Percentiles rank a stretch among this genome's conserved stretches.
These are phyloP conservation scores for Apis florea DNA, from an alignment of 1,140 invertebrate species.

Conservation along the genomic window DNA sequence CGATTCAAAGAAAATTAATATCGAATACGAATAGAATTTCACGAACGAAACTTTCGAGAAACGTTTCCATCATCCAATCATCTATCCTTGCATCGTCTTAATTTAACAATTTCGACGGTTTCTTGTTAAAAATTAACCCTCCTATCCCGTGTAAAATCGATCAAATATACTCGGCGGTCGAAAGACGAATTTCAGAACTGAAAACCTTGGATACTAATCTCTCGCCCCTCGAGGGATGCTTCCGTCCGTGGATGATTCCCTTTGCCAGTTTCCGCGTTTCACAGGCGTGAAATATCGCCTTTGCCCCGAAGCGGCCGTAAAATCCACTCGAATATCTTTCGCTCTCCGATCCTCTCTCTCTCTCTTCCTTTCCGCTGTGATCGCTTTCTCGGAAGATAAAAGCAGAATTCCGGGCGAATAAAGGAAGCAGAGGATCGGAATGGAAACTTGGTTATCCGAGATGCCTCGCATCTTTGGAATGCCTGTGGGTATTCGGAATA, in stretches of 20 bases:
- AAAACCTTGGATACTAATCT: not conserved
- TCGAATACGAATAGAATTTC: no score
- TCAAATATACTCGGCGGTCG: no score
- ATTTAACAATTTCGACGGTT: no score
- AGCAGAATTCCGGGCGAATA: not conserved
- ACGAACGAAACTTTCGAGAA: no score
- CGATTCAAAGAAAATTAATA: no score
- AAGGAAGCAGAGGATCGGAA: not conserved
- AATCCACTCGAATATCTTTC: slow-evolving; percentile 2
- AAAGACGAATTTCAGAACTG: not conserved
- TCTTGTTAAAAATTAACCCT: no score
- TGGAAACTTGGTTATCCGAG: not conserved
- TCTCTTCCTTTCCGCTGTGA: no score
- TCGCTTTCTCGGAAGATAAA: slow-evolving; percentile 9
- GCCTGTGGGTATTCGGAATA: not conserved
- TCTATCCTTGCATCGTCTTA: no score
- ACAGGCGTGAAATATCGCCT: slow-evolving; percentile 18
- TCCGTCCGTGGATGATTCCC: no score
- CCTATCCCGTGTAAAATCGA: no score
- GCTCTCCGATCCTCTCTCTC: not conserved
- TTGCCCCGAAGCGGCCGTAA: not conserved
- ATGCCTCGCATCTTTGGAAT: not conserved
- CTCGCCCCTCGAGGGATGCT: not conserved
- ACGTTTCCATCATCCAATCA: no score
- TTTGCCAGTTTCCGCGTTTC: not conserved